Evolutionary conservation across 2,888 invertebrate species (phyloP), one percentile per base, ranked within the genome.

Genomic region (Strigamia maritima): DNA sequence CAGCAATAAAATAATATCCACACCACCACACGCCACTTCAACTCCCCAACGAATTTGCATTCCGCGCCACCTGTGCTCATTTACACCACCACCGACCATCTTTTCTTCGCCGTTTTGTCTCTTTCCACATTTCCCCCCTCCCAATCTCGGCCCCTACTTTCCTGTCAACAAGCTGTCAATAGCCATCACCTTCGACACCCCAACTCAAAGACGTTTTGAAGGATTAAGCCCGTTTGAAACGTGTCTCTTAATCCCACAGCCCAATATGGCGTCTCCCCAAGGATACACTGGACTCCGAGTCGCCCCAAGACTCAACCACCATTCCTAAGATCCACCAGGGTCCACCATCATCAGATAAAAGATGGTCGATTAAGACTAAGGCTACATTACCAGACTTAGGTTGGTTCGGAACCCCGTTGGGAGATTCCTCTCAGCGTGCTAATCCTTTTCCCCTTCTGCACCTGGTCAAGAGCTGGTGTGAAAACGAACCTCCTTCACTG

Each of bases 151-250:
- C 54, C 54, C 54, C 54, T 16, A 65, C 60, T 19, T 65, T 65
- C 22, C 60, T 65, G 60, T 65, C 60, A 65, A 65, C 60, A 65
- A 65, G 60, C 60, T 65, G 60, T 65, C 60, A 65, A 65, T 65
- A 22, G 60, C 60, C 60, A 65, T 65, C 60, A 65, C 60, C 60
- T 65, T 49, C 49, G 49, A 49, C 49, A 49, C 49, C 49, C 49
- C 49, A 19, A 49, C n/a, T 49, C n/a, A 49, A 49, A 49, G 49
- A 49, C 49, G 49, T 35, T 35, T 35, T 6, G 8, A 19, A 16
- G 49, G 49, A 49, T 49, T 49, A 49, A 49, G 10, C 49, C 49
- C 49, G 49, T 16, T 49, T 49, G 49, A 49, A 49, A 49, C 49
- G 49, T 19, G 49, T 49, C 49, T 49, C 49, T 40, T 49, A 49